Percentiles rank a stretch among this genome's conserved stretches.
phyloP scores from a whole-genome alignment of 1,140 invertebrate genomes.

The Leucophenga varia region DNA sequence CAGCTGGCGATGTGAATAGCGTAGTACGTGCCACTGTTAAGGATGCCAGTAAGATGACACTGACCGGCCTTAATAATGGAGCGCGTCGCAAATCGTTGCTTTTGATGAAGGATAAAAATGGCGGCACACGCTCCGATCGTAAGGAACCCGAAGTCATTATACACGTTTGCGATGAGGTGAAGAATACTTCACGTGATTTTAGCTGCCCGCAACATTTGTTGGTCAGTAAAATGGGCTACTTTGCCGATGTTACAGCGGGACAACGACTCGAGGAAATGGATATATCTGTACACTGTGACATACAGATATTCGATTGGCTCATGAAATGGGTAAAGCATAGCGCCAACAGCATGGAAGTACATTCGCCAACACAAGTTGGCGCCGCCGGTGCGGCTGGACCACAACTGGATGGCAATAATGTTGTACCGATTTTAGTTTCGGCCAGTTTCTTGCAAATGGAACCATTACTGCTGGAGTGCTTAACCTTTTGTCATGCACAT shows the following conservation, averaged over 20 bases:
- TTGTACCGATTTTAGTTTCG: slow-evolving; percentile 88
- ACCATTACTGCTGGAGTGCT: slow-evolving; percentile 75
- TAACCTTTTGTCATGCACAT: slow-evolving; percentile 78
- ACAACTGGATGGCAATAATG: slow-evolving; percentile 77
- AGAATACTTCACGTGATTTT: slow-evolving; percentile 85
- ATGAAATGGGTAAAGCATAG: slow-evolving; percentile 90
- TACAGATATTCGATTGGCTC: slow-evolving; percentile 93
- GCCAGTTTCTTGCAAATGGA: slow-evolving; percentile 93
- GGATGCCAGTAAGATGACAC: slow-evolving; percentile 17
- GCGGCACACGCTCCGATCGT: slow-evolving; percentile 32
- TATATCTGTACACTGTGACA: slow-evolving; percentile 94
- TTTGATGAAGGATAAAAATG: slow-evolving; percentile 36
- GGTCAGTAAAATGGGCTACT: slow-evolving; percentile 91
- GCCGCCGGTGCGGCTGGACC: slow-evolving; percentile 58
- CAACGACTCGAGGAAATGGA: slow-evolving; percentile 92
- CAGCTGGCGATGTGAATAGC: slow-evolving; percentile 16
- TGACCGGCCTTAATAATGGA: not conserved
- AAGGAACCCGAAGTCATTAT: slow-evolving; percentile 74
- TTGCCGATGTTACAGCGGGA: slow-evolving; percentile 82
- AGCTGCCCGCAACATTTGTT: slow-evolving; percentile 81
- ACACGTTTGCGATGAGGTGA: slow-evolving; percentile 85
- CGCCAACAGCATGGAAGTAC: slow-evolving; percentile 42
- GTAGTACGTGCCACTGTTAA: slow-evolving; percentile 34
- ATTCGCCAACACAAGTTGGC: slow-evolving; percentile 50
- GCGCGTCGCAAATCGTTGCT: slow-evolving; percentile 32